Percentiles rank a stretch among this genome's conserved stretches.
These are phyloP conservation scores for Epinotia bilunana DNA, from an alignment of 2,888 invertebrate species.

Conservation along the genomic window DNA sequence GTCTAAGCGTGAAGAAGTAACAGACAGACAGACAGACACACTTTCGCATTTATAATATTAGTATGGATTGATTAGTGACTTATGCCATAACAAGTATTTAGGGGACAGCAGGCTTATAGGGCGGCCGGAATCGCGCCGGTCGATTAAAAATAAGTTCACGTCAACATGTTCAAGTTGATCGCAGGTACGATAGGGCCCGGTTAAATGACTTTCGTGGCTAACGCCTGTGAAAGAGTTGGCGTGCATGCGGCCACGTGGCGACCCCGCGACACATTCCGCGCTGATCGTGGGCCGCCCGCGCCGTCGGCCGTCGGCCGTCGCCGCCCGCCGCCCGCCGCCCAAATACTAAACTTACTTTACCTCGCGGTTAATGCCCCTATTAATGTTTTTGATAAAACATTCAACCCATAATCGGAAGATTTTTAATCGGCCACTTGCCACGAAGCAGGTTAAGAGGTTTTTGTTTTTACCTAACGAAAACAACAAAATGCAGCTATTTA, in stretches of 20 bases:
- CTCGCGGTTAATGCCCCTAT: constrained; percentile 11
- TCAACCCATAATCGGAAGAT: not conserved
- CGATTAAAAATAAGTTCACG: constrained; percentile 49
- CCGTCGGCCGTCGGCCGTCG: not conserved
- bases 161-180: constrained; percentile 48
- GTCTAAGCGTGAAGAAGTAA: too few relatives aligned
- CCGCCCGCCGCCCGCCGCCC: not conserved
- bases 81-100: constrained; percentile 6
- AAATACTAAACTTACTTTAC: constrained; percentile 15
- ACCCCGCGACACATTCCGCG: constrained; percentile 29
- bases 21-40: too few relatives aligned
- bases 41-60: too few relatives aligned
- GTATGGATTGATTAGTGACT: too few relatives aligned
- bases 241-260: constrained; percentile 42
- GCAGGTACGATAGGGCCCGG: constrained; percentile 45
- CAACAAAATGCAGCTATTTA: not conserved
- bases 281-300: constrained; percentile 24
- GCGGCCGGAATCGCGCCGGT: constrained; percentile 42
- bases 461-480: not conserved
- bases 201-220: constrained; percentile 48
- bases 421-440: too few relatives aligned
- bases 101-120: constrained; percentile 16
- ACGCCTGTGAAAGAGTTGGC: constrained; percentile 40
- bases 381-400: constrained; percentile 1
- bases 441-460: not conserved